Conservation (phyloP, 2,888 invertebrate genomes). For the Hydroisotoma schaefferi region DNA sequence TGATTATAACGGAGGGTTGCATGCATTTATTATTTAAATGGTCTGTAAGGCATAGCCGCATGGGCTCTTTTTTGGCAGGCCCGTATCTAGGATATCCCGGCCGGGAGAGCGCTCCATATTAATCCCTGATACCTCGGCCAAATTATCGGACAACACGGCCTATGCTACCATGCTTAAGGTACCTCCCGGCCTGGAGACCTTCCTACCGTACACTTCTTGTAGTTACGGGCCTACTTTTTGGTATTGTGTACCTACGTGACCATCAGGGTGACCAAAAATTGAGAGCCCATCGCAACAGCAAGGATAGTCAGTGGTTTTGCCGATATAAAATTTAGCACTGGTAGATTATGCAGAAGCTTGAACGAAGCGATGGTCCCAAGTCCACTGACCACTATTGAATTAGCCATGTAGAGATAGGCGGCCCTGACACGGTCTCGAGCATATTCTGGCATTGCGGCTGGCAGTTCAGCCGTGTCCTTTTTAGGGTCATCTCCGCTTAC, state of each 20-base stretch:
- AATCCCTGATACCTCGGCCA: too few species aligned
- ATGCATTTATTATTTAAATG: neutral
- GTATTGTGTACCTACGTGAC: conserved; percentile 8
- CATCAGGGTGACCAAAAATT: conserved; percentile 21
- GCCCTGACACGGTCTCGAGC: conserved; percentile 1
- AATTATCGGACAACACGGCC: too few species aligned
- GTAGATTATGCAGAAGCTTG: conserved; percentile 20
- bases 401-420: conserved; percentile 20
- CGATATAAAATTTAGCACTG: conserved; percentile 9
- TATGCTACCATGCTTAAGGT: too few species aligned
- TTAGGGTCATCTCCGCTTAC: neutral
- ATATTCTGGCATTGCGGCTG: conserved; percentile 1
- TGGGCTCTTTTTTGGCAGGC: too few species aligned
- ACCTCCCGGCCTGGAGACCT: too few species aligned
- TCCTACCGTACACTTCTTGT: too few species aligned
- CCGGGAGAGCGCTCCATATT: too few species aligned
- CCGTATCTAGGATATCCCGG: too few species aligned
- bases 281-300: conserved; percentile 23
- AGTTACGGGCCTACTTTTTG: neutral
- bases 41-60: too few species aligned
- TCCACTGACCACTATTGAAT: conserved; percentile 1
- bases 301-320: conserved; percentile 13
- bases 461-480: neutral
- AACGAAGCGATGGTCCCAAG: conserved; percentile 15
- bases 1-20: neutral